Conservation (phyloP, 2,113 vertebrate species). For the Daubentonia madagascariensis region DNA sequence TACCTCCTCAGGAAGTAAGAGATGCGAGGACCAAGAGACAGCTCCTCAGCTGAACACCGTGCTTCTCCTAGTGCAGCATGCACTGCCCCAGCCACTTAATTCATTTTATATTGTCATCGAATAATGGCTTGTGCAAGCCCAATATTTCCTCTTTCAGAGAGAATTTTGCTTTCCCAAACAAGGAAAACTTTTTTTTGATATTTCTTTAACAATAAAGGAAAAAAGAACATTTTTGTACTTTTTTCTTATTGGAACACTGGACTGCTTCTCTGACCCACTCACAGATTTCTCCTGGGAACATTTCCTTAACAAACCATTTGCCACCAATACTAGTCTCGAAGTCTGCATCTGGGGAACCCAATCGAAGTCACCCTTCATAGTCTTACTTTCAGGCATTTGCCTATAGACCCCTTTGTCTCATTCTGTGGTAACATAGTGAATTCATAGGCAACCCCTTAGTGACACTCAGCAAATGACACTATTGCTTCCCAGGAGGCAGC, state of each 20-base stretch:
- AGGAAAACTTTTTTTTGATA: not conserved
- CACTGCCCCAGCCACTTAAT: not conserved
- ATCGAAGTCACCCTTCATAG: not conserved
- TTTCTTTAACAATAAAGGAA: not conserved
- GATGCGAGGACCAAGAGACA: not conserved
- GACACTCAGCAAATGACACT: not conserved
- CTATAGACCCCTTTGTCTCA: not conserved
- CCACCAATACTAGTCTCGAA: not conserved
- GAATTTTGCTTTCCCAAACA: not conserved
- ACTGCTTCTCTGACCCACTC: not conserved
- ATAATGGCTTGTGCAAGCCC: not conserved
- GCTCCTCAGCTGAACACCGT: not conserved
- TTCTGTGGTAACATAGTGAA: not conserved
- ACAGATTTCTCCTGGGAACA: not conserved
- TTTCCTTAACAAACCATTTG: not conserved
- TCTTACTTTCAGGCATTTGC: not conserved
- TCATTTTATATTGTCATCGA: not conserved
- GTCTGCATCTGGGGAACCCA: not conserved
- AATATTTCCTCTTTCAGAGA: not conserved
- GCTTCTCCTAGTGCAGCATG: not conserved
- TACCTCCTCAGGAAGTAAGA: not conserved
- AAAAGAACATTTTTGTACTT: not conserved
- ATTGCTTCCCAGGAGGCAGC: not conserved
- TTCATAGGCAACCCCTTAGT: not conserved
- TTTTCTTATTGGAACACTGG: slow-evolving; percentile 2